phyloP scores from a whole-genome alignment of 2,797 vertebrate species.

The Schizothorax lantsangensis region DNA sequence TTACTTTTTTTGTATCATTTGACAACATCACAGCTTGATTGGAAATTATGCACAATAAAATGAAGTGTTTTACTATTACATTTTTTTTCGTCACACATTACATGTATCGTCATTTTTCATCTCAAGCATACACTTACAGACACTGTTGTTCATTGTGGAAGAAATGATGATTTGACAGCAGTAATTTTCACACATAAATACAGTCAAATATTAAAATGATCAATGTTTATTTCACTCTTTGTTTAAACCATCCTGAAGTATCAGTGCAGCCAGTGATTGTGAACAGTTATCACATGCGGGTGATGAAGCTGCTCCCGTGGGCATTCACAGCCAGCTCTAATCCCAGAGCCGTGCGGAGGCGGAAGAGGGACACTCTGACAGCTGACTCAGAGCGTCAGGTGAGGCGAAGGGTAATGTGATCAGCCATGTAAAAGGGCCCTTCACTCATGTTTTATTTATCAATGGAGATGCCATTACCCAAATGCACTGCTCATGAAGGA shows the following conservation, averaged over 20 bases:
- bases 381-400: constrained; percentile 68
- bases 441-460: constrained; percentile 82
- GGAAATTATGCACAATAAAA: background rate
- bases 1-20: background rate
- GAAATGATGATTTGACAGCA: background rate
- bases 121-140: background rate
- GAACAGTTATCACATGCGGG: constrained; percentile 3
- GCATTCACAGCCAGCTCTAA: constrained; percentile 23
- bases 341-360: constrained; percentile 28
- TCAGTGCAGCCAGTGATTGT: background rate
- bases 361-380: constrained; percentile 55
- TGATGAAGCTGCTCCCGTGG: constrained; percentile 28
- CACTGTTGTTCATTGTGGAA: background rate
- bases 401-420: constrained; percentile 75
- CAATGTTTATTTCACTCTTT: background rate
- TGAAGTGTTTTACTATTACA: background rate
- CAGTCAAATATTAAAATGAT: background rate
- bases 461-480: constrained; percentile 78
- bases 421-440: constrained; percentile 76
- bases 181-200: background rate
- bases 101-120: background rate
- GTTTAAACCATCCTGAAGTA: background rate
- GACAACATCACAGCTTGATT: background rate
- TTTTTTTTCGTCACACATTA: background rate
- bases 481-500: constrained; percentile 59